Percentiles rank a stretch among this genome's conserved stretches.
Evolutionary conservation across 2,888 invertebrate species (phyloP).

Genomic region (Andricus quercusramuli): DNA sequence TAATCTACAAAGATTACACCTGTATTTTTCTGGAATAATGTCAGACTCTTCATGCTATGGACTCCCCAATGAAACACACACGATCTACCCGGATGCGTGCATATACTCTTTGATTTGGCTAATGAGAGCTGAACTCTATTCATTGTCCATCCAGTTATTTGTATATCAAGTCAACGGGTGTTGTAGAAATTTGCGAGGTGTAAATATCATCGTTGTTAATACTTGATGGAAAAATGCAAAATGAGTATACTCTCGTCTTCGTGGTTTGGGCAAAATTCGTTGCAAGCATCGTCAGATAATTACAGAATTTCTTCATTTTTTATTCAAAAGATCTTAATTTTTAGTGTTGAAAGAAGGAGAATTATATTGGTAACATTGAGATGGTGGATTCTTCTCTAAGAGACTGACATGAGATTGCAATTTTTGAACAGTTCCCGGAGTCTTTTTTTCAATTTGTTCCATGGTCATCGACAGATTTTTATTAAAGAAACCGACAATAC

Average conservation of each 20-base stretch:
- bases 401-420: too few species aligned
- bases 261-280: not conserved
- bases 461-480: too few species aligned
- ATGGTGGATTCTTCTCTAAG: too few species aligned
- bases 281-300: not conserved
- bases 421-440: too few species aligned
- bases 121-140: conserved; percentile 34
- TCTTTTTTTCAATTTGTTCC: too few species aligned
- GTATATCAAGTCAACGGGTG: conserved; percentile 1
- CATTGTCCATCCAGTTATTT: conserved; percentile 29
- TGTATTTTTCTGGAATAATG: conserved; percentile 27
- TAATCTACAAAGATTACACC: conserved; percentile 5
- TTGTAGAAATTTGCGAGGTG: not conserved
- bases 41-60: conserved; percentile 7
- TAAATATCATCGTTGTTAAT: conserved; percentile 18
- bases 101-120: not conserved
- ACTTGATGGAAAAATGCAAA: not conserved
- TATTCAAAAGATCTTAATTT: not conserved
- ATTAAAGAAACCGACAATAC: too few species aligned
- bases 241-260: not conserved
- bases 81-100: not conserved
- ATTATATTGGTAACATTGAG: not conserved
- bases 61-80: conserved; percentile 20
- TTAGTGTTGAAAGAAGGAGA: not conserved
- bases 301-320: not conserved